phyloP scores from a whole-genome alignment of 2,113 vertebrate species.

The Sialia sialis region DNA sequence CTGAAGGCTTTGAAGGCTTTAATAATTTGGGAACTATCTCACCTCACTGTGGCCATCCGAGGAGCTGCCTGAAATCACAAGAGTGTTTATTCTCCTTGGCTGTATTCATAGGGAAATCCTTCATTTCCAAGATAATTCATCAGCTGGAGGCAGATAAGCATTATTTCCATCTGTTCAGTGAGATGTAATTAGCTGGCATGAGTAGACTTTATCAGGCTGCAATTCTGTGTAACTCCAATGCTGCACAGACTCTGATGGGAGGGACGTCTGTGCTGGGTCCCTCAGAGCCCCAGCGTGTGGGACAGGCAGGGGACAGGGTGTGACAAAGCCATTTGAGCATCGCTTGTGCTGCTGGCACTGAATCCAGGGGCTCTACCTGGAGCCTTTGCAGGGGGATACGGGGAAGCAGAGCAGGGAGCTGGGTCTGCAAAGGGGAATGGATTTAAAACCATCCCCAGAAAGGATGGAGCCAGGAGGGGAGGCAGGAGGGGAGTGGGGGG shows the following conservation, averaged over 20 bases:
- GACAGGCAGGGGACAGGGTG: rapidly evolving
- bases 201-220: neutral
- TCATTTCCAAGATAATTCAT: neutral
- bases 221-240: neutral
- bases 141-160: neutral
- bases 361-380: neutral
- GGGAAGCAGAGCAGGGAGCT: neutral
- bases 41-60: neutral
- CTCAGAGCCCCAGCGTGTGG: rapidly evolving
- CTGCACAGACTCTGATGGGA: neutral
- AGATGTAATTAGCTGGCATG: neutral
- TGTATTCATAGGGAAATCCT: neutral
- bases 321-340: neutral
- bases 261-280: neutral
- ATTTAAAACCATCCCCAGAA: rapidly evolving
- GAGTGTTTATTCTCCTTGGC: neutral
- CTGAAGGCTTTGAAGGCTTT: neutral
- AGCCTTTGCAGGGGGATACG: neutral
- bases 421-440: neutral
- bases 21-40: neutral
- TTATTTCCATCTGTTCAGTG: neutral
- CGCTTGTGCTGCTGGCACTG: neutral
- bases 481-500: neutral
- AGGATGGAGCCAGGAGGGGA: neutral
- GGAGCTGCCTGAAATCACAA: neutral